Percentiles rank a stretch among this genome's conserved stretches.
These are phyloP conservation scores for Hemicordylus capensis DNA, from an alignment of 2,113 vertebrate genomes.

Conservation along the genomic window DNA sequence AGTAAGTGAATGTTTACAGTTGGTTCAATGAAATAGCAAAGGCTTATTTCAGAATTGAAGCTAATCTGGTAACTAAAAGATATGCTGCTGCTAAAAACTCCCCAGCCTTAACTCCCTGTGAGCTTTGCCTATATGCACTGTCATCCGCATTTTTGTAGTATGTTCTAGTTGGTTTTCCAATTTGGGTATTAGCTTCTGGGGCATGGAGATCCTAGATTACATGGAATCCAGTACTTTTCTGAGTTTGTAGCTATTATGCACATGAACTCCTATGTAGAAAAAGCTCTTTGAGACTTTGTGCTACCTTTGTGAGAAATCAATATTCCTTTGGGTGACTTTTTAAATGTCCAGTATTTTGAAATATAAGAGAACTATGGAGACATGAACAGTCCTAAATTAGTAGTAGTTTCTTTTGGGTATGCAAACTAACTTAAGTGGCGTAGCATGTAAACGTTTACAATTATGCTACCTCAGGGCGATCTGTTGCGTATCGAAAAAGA, in stretches of 20 bases:
- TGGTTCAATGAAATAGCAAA: background rate
- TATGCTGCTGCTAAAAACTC: background rate
- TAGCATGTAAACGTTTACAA: rapidly evolving
- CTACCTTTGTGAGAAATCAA: background rate
- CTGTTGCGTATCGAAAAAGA: constrained; percentile 80
- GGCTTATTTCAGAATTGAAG: background rate
- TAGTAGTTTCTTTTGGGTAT: background rate
- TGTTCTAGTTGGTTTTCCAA: background rate
- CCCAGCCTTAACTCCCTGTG: background rate
- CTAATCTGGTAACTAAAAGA: background rate
- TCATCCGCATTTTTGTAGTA: background rate
- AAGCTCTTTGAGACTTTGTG: background rate
- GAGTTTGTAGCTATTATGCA: background rate
- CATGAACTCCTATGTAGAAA: background rate
- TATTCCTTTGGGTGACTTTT: background rate
- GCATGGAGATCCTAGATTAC: rapidly evolving
- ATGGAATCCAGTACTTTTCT: background rate
- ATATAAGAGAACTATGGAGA: background rate
- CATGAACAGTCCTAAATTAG: background rate
- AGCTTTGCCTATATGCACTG: background rate
- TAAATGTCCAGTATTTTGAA: background rate
- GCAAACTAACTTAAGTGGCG: background rate
- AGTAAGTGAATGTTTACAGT: constrained; percentile 73
- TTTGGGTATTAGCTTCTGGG: background rate
- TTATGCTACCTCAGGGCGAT: constrained; percentile 79